Base-by-base conservation (phyloP, 2,888 invertebrate genomes). In the Nephrotoma guestfalica region DNA sequence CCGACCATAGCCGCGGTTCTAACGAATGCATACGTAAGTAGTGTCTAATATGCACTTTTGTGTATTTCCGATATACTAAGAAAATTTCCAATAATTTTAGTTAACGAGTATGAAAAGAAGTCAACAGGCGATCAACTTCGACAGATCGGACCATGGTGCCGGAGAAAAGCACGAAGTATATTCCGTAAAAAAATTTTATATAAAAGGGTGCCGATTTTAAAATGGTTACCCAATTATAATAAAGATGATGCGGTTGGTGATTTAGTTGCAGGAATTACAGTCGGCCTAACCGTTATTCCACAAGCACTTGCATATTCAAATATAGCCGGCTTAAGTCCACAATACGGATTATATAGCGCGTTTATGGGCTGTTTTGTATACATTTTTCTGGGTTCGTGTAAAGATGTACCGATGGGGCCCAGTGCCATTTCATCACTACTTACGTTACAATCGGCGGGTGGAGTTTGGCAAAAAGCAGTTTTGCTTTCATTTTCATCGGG, bases 311-410 rank as follows among this genome's bases (percentile, higher is more conserved):
- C 96, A 9, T 96, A 97, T 91, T 94, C 96, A 42, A 95, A 95
- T 90, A 95, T 96, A 87, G 96, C 96, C 47, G 95, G 96, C 18
- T 91, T 96, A 88, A 95, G n/a, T 7, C 42, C 42, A 18, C 93
- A 97, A 95, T 96, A 97, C 91, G 98, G 98, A 83, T 93, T 98
- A 87, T 98, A 98, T 91, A 96, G 97, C 86, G 97, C 98, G 30
- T 98, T 98, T 91, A 92, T 98, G 89, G 97, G 98, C 86, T 96
- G 96, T 91, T 96, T 98, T 91, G 93, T 97, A 88, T 98, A 98
- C 92, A 96, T 97, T 88, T 91, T 98, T 88, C 93, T 98, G 88
- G 98, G 98, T 41, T 96, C 97, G 87, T 97, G 97, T 90, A 97
- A 97, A 91, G 97, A 98, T 91, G 96, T 97, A 88, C 97, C 98